Base-by-base conservation (phyloP, 2,797 vertebrate species). In the Molossus molossus region DNA sequence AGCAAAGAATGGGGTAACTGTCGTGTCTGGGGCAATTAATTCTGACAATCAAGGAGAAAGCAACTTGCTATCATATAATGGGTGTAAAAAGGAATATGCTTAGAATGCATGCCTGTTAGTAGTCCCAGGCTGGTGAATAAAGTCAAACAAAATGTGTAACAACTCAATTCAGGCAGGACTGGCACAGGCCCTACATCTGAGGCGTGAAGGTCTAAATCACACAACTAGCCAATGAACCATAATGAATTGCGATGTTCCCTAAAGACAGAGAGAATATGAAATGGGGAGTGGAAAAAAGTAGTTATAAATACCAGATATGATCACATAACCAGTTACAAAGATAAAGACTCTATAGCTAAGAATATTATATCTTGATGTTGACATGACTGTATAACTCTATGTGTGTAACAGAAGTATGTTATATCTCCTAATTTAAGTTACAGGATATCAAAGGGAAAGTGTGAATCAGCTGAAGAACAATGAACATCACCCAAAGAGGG, bases 401-500 rank as follows among this genome's bases (percentile, higher is more conserved):
- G 3, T 27, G 25, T 72, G 9, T 45, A 88, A 82, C 1, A 21
- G 48, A 70, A 60, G 2, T 67, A n/a, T 12, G 9, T 86, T 64
- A 1, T 67, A 37, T 80, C 14, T 84, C 60, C 53, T 79, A 27
- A 37, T 93, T 72, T 75, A 70, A 73, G 21, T 40, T 70, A 55
- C 0, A 84, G 12, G 3, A 33, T n/a, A 65, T 29, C 15, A 57
- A 91, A 62, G 4, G 7, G 27, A 53, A 9, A 83, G 12, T 62
- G 10, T 50, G 53, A 83, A 60, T 83, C 55, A 91, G 27, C 20
- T 89, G 62, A 91, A 79, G 27, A 94, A 91, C 7, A 81, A 37
- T 75, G 27, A 92, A 10, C 5, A 37, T 70, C 17, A 92, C 1
- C 15, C 4, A 2, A 45, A 14, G 45, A 48, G 37, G 6, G 15